Percentiles rank a stretch among this genome's conserved stretches.
Evolutionary conservation across 2,113 vertebrate species (phyloP).

Genomic region (Bubo bubo): DNA sequence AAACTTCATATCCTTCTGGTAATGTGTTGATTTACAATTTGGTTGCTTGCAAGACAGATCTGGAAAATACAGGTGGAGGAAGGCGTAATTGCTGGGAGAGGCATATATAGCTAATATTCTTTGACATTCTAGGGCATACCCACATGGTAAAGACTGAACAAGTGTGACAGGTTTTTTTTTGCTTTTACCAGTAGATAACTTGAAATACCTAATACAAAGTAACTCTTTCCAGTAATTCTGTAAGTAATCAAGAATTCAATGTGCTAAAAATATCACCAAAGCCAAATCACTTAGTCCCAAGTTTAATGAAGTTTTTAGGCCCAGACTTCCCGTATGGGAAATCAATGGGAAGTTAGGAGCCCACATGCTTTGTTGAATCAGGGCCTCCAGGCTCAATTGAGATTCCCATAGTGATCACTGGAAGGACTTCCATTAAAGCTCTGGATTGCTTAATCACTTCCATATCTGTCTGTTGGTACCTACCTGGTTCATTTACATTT

Average conservation of each 20-base stretch:
- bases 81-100: neutral
- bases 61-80: neutral
- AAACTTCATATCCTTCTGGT: neutral
- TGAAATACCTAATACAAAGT: neutral
- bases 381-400: neutral
- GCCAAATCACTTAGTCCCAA: neutral
- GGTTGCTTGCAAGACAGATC: neutral
- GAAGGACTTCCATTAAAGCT: neutral
- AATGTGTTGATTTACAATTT: rapidly evolving
- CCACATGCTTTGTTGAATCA: constrained; percentile 46
- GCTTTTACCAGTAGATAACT: neutral
- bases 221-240: neutral
- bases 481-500: neutral
- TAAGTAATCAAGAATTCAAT: neutral
- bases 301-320: constrained; percentile 46
- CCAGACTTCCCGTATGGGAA: constrained; percentile 21
- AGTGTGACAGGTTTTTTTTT: neutral
- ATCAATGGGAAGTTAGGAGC: constrained; percentile 25
- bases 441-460: neutral
- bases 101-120: neutral
- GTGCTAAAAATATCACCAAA: neutral
- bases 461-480: neutral
- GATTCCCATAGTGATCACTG: neutral
- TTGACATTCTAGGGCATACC: neutral
- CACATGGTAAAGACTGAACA: rapidly evolving